Base-by-base conservation (phyloP, 2,888 invertebrate species). In the Disparrhopalites patrizii region DNA sequence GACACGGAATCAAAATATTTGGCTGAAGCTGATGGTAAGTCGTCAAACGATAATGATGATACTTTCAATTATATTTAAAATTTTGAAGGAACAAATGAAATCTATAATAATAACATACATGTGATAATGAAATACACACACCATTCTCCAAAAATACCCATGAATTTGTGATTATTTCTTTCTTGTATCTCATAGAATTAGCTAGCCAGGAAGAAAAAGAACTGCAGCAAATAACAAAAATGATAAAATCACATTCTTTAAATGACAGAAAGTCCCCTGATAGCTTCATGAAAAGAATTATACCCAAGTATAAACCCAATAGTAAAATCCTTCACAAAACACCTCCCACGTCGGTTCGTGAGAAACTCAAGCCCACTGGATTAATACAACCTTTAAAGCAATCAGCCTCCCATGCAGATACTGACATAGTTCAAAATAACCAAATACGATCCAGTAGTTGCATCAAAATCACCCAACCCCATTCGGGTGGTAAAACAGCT, bases 261-360 rank as follows among this genome's bases (percentile, higher is more conserved):
- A 36, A 30, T 3, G 54, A 40, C 8, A 15, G 5, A 28, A 56
- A 23, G 20, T 20, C 25, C 4, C 18, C 23, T 3, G 50, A 43
- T 1, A 56, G 20, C 13, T 15, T 54, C 1, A n/a, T 64, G 15
- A 56, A 56, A 33, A 51, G 38, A 18, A 54, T 54, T 10, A 43
- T 62, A 20, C 64, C 64, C 8, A 64, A 56, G 33, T 64, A 52
- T 33, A 64, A 64, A 25, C 64, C 64, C n/a, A 64, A 64, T 56
- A 64, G 64, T 20, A 64, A 56, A 47, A 54, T 54, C 36, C 52
- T 15, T 10, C 28, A 18, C 15, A n/a, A n/a, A 7, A 33, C 31
- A 15, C n/a, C 10, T 7, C 20, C n/a, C 30, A 30, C 7, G 10
- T 3, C 28, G 2, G 13, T 36, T 36, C 8, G 36, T 36, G 36